phyloP scores from a whole-genome alignment of 2,797 vertebrate genomes.

The Coreius guichenoti region DNA sequence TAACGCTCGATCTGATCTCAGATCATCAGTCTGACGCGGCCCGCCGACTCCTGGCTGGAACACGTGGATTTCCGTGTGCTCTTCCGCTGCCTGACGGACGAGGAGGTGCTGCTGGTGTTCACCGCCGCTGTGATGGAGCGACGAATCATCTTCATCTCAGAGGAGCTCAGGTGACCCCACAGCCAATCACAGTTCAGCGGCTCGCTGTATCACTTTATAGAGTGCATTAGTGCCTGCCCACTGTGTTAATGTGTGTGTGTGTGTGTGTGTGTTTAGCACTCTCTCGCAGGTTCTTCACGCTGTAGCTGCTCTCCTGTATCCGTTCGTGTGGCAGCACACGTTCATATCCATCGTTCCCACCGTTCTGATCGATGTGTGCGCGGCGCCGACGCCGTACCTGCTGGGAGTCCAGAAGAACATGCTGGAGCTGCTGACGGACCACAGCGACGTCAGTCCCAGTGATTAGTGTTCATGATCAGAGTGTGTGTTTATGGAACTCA shows the following conservation, averaged over 20 bases:
- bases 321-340: slow-evolving; percentile 96
- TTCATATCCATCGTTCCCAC: slow-evolving; percentile 93
- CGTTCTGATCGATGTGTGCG: slow-evolving; percentile 89
- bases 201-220: background rate
- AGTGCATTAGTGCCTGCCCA: background rate
- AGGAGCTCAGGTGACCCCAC: slow-evolving; percentile 86
- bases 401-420: slow-evolving; percentile 89
- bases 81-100: slow-evolving; percentile 80
- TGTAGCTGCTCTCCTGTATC: slow-evolving; percentile 91
- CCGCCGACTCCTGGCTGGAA: slow-evolving; percentile 90
- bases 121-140: slow-evolving; percentile 86
- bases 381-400: slow-evolving; percentile 94
- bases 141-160: slow-evolving; percentile 88
- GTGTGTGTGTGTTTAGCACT: slow-evolving; percentile 74
- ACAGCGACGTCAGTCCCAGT: slow-evolving; percentile 75
- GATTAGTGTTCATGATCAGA: background rate
- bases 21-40: slow-evolving; percentile 90
- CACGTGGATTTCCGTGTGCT: slow-evolving; percentile 89
- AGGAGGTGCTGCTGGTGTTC: slow-evolving; percentile 88
- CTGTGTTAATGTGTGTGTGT: slow-evolving; percentile 3
- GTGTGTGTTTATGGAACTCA: background rate
- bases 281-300: slow-evolving; percentile 93
- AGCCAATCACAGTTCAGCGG: slow-evolving; percentile 6
- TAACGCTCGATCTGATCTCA: slow-evolving; percentile 80
- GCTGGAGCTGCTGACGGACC: slow-evolving; percentile 80